Percentiles rank a stretch among this genome's conserved stretches.
phyloP scores from a whole-genome alignment of 2,797 vertebrate species.

The Microctenopoma stevenorrisi region DNA sequence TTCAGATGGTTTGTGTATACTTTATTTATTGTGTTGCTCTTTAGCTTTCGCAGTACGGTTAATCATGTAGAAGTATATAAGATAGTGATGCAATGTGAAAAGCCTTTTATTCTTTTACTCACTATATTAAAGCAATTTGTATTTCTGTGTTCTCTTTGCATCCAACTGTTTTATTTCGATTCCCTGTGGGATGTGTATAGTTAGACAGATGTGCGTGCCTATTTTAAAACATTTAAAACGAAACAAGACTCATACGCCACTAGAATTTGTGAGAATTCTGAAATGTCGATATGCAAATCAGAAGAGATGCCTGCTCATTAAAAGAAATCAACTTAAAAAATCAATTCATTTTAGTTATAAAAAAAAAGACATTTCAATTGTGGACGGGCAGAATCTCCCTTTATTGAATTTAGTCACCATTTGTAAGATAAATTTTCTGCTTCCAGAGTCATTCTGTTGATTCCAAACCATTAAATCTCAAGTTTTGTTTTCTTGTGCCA shows the following conservation, averaged over 20 bases:
- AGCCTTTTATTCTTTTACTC: not conserved
- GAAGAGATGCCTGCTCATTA: conserved; percentile 26
- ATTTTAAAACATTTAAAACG: not conserved
- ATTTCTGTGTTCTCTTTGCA: not conserved
- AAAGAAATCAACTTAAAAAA: conserved; percentile 53
- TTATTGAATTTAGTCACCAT: conserved; percentile 62
- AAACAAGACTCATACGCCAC: not conserved
- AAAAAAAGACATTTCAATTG: conserved; percentile 51
- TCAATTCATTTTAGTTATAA: conserved; percentile 60
- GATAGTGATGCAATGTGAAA: not conserved
- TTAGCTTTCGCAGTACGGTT: conserved; percentile 10
- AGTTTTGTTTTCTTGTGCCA: conserved; percentile 58
- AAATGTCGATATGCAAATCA: conserved; percentile 21
- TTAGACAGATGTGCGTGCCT: not conserved
- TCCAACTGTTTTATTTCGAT: not conserved
- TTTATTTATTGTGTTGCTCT: conserved; percentile 24
- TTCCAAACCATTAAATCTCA: conserved; percentile 73
- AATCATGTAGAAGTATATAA: conserved; percentile 8
- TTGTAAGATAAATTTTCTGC: conserved; percentile 68
- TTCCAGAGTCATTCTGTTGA: conserved; percentile 67
- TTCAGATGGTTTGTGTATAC: conserved; percentile 24
- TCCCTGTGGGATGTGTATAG: not conserved
- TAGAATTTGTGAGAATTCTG: not conserved
- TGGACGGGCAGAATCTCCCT: conserved; percentile 47
- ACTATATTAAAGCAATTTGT: not conserved